Conservation (phyloP, 2,888 invertebrate genomes). For the Trichacis sp. region DNA sequence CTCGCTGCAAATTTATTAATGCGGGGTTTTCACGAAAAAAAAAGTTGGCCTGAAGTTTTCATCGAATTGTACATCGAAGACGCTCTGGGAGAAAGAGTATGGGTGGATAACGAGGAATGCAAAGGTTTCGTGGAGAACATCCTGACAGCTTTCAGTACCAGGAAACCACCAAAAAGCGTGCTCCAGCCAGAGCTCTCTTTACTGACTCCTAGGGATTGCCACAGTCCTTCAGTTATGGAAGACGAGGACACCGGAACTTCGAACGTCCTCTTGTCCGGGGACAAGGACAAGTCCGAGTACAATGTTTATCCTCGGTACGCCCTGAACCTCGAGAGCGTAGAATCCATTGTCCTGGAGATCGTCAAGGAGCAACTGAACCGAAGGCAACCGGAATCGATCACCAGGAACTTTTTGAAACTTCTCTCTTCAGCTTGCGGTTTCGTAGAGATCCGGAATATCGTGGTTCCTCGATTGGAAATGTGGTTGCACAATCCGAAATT, state of each 20-base stretch:
- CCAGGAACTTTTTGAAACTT: slow-evolving; percentile 88
- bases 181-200: slow-evolving; percentile 73
- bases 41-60: slow-evolving; percentile 92
- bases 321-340: slow-evolving; percentile 77
- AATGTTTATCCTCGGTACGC: slow-evolving; percentile 73
- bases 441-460: slow-evolving; percentile 84
- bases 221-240: slow-evolving; percentile 63
- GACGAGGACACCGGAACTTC: slow-evolving; percentile 63
- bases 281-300: slow-evolving; percentile 67
- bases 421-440: slow-evolving; percentile 88
- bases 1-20: slow-evolving; percentile 87
- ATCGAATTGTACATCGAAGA: slow-evolving; percentile 90
- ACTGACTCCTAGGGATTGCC: slow-evolving; percentile 60
- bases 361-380: slow-evolving; percentile 89
- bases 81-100: slow-evolving; percentile 90
- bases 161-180: slow-evolving; percentile 78
- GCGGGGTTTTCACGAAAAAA: slow-evolving; percentile 84
- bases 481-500: slow-evolving; percentile 98
- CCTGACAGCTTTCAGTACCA: slow-evolving; percentile 85
- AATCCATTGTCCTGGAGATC: slow-evolving; percentile 85
- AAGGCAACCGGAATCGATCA: slow-evolving; percentile 87
- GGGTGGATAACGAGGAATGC: slow-evolving; percentile 94
- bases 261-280: slow-evolving; percentile 52
- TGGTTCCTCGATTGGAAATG: slow-evolving; percentile 85
- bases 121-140: slow-evolving; percentile 93